These are phyloP conservation scores for Copidosoma aretas DNA, from an alignment of 2,888 invertebrate species.

Conservation along the genomic window DNA sequence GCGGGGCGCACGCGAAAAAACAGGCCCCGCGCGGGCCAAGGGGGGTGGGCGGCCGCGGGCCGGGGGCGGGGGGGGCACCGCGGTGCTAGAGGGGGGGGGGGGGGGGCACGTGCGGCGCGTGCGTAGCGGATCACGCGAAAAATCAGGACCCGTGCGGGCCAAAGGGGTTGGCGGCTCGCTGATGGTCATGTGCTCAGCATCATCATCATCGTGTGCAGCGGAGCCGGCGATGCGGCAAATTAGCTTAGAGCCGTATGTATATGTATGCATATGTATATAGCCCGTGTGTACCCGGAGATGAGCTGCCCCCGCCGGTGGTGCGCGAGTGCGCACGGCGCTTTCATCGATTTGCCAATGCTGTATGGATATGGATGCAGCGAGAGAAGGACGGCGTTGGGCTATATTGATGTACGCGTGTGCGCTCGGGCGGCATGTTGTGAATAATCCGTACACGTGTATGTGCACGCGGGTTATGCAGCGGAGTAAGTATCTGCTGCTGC, in stretches of 20 bases:
- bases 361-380: too few relatives aligned
- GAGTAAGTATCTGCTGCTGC: too few relatives aligned
- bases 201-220: not conserved
- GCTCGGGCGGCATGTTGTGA: too few relatives aligned
- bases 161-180: constrained; percentile 28
- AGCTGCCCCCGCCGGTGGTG: not conserved
- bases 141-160: constrained; percentile 5
- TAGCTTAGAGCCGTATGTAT: constrained; percentile 48
- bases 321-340: not conserved
- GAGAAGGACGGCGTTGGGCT: too few relatives aligned
- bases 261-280: too few relatives aligned
- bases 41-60: constrained; percentile 22
- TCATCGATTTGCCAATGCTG: too few relatives aligned
- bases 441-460: too few relatives aligned
- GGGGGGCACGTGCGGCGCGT: constrained; percentile 18
- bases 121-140: constrained; percentile 19
- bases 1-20: constrained; percentile 21
- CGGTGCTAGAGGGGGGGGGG: not conserved
- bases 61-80: constrained; percentile 9
- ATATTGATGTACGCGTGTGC: too few relatives aligned
- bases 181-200: not conserved
- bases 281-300: too few relatives aligned
- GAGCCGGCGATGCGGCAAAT: constrained; percentile 55
- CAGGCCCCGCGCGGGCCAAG: not conserved
- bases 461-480: too few relatives aligned